These are phyloP conservation scores for Hestina assimilis DNA, from an alignment of 1,140 invertebrate species.

Conservation along the genomic window DNA sequence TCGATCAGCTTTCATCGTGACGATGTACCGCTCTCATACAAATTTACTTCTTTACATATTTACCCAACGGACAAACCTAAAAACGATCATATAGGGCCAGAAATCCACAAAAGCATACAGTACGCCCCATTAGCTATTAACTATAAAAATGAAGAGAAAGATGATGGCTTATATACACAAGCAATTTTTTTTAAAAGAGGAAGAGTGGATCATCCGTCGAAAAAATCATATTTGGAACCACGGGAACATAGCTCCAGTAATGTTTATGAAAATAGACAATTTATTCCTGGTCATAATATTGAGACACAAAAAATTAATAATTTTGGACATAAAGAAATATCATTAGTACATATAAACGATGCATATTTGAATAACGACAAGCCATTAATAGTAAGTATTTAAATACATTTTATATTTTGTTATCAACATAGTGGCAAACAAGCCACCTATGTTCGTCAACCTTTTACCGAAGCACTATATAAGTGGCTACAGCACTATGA, in stretches of 20 bases:
- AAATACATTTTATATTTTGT: too few relatives aligned
- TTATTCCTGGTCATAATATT: slow-evolving; percentile 5
- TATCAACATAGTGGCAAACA: too few relatives aligned
- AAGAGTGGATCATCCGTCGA: not conserved
- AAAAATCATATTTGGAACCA: slow-evolving; percentile 5
- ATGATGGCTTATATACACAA: not conserved
- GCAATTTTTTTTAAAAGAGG: not conserved
- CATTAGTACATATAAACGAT: not conserved
- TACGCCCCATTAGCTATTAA: slow-evolving; percentile 25
- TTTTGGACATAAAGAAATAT: not conserved
- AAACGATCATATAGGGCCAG: not conserved
- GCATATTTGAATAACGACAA: not conserved
- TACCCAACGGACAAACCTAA: not conserved
- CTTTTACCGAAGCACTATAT: too few relatives aligned
- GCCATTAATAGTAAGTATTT: not conserved
- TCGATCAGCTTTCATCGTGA: slow-evolving; percentile 9
- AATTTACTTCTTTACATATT: not conserved
- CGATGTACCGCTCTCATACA: slow-evolving; percentile 15
- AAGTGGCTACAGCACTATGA: too few relatives aligned
- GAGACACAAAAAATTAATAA: not conserved
- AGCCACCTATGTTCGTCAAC: too few relatives aligned
- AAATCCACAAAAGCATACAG: slow-evolving; percentile 23
- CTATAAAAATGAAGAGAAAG: not conserved
- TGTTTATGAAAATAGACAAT: not conserved
- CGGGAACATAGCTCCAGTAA: not conserved